phyloP scores from a whole-genome alignment of 2,797 vertebrate species.

The Cichlasoma orientale region DNA sequence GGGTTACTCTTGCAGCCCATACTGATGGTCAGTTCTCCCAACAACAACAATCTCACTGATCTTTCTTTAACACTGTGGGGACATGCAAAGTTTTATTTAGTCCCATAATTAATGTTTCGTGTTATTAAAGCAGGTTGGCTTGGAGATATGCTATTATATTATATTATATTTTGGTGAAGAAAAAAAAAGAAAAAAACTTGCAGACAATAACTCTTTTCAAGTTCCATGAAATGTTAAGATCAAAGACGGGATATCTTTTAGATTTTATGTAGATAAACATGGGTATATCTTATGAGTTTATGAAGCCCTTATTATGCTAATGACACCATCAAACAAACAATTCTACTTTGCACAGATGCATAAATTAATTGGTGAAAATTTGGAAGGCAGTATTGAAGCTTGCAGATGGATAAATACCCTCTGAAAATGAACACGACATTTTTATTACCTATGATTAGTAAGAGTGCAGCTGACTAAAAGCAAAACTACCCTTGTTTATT shows the following conservation, averaged over 20 bases:
- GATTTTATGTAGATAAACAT: background rate
- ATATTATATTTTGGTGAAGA: background rate
- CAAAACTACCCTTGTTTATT: background rate
- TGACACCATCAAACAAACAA: background rate
- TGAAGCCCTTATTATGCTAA: background rate
- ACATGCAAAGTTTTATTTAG: background rate
- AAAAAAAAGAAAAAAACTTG: no score
- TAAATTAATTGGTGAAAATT: background rate
- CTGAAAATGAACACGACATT: background rate
- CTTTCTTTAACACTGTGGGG: background rate
- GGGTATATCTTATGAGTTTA: background rate
- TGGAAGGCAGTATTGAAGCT: background rate
- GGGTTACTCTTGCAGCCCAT: background rate
- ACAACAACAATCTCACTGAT: conserved; percentile 3
- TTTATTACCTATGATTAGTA: background rate
- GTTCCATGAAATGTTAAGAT: background rate
- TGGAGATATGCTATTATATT: background rate
- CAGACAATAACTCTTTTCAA: background rate
- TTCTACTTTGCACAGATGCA: background rate
- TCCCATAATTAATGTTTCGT: background rate
- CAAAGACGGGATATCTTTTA: background rate
- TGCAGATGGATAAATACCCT: background rate
- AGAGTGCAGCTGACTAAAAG: background rate
- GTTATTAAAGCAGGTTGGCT: background rate
- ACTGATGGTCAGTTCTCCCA: background rate